Conservation (phyloP, 2,797 vertebrate genomes). For the Trematomus bernacchii region DNA sequence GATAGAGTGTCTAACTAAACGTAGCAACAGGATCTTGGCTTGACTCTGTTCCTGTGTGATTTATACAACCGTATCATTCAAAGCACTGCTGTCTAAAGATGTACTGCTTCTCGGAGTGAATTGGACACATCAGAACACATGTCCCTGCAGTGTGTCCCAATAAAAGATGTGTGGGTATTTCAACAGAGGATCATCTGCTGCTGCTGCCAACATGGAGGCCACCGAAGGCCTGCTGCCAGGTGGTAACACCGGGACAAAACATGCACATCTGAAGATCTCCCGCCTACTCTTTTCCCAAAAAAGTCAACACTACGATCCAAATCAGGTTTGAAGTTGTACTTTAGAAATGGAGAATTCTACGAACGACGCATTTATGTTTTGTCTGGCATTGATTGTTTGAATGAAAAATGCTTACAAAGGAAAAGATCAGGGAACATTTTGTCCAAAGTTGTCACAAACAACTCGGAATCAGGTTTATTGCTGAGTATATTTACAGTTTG, state of each 20-base stretch:
- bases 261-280: slow-evolving; percentile 47
- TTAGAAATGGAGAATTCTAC: slow-evolving; percentile 2
- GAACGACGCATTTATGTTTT: neutral
- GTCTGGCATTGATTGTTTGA: neutral
- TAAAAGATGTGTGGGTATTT: slow-evolving; percentile 67
- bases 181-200: slow-evolving; percentile 56
- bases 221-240: slow-evolving; percentile 65
- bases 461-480: slow-evolving; percentile 31
- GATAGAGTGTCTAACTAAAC: slow-evolving; percentile 34
- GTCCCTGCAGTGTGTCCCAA: slow-evolving; percentile 27
- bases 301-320: neutral
- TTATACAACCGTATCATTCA: slow-evolving; percentile 41
- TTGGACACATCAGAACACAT: slow-evolving; percentile 47
- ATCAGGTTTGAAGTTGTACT: neutral
- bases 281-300: slow-evolving; percentile 3
- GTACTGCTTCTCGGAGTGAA: slow-evolving; percentile 18
- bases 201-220: slow-evolving; percentile 64
- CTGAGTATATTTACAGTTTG: too few relatives aligned
- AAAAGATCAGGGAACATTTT: slow-evolving; percentile 5
- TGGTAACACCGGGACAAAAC: slow-evolving; percentile 53
- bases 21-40: slow-evolving; percentile 42
- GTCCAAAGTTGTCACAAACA: neutral
- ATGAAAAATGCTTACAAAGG: neutral
- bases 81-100: slow-evolving; percentile 25
- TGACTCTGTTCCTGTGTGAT: slow-evolving; percentile 42